Percentiles rank a stretch among this genome's conserved stretches.
These are phyloP conservation scores for Piaya cayana DNA, from an alignment of 2,113 vertebrate species.

Conservation along the genomic window DNA sequence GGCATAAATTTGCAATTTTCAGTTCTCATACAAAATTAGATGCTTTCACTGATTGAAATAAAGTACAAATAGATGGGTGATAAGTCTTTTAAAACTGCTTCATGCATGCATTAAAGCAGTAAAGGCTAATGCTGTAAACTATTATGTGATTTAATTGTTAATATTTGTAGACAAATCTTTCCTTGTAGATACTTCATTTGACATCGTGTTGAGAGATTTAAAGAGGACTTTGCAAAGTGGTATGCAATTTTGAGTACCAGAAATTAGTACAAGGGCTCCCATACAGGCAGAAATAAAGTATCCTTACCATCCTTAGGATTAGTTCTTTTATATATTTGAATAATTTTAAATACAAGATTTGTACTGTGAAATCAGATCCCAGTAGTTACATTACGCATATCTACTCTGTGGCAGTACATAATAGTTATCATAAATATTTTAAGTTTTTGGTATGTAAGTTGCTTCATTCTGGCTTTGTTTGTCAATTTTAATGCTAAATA, in stretches of 20 bases:
- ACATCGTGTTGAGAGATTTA: neutral
- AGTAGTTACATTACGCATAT: constrained; percentile 4
- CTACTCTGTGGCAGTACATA: neutral
- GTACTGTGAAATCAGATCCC: constrained; percentile 4
- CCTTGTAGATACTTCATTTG: neutral
- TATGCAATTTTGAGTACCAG: neutral
- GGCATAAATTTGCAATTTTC: neutral
- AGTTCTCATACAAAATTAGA: neutral
- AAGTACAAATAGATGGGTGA: neutral
- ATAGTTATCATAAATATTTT: neutral
- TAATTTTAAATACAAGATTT: neutral
- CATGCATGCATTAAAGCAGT: neutral
- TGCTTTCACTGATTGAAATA: neutral
- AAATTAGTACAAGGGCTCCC: neutral
- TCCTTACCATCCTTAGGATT: neutral
- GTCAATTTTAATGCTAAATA: neutral
- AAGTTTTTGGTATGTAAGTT: neutral
- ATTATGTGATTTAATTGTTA: neutral
- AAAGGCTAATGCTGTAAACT: neutral
- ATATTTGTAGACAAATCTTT: neutral
- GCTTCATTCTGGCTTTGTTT: neutral
- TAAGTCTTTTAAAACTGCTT: neutral
- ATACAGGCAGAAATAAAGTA: neutral
- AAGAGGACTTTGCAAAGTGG: neutral
- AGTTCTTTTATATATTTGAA: constrained; percentile 8